Base-by-base conservation (phyloP, 2,888 invertebrate species). In the Campopleginae sp. region DNA sequence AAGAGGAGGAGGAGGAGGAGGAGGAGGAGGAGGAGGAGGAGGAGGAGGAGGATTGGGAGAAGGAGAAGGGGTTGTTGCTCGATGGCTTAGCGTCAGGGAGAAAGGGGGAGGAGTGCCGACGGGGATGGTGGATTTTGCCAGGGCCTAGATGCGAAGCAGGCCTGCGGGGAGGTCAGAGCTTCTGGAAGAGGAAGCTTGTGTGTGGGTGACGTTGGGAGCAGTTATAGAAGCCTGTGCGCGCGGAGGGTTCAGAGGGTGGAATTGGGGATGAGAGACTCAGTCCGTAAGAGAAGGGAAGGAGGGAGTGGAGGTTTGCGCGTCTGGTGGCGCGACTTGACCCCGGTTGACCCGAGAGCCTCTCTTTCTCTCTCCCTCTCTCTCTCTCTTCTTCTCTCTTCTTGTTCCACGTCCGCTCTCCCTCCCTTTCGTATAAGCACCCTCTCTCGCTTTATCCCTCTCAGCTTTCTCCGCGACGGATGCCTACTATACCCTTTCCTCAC, bases 281-380 rank as follows among this genome's bases (percentile, higher is more conserved):
- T 87, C 86, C 86, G 87, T 87, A 87, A 89, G 88, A 82, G 84
- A 66, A 72, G 81, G 44, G 85, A 88, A 90, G 90, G 77, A 80
- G 66, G 61, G 75, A 80, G 89, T 90, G 90, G 91, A 90, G 91
- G 92, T 90, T 91, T 93, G 93, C 93, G 93, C 93, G 93, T 93
- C 93, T 93, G 93, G 92, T 92, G 91, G 92, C 92, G 92, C 93
- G 92, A 93, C 93, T 93, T 93, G 93, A 93, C 93, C 93, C 92
- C 93, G 91, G 93, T 93, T 93, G 93, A 93, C 93, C 93, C 93
- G 93, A 92, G 91, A 90, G 89, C 89, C 89, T 90, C 91, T 90
- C 89, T 90, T 89, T 74, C 79, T 80, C 42, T 71, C 71, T 58
- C 79, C 90, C 80, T 79, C 85, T 75, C 80, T 74, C 81, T 90